These are phyloP conservation scores for Physeter macrocephalus DNA, from an alignment of 2,113 vertebrate genomes.

Conservation along the genomic window DNA sequence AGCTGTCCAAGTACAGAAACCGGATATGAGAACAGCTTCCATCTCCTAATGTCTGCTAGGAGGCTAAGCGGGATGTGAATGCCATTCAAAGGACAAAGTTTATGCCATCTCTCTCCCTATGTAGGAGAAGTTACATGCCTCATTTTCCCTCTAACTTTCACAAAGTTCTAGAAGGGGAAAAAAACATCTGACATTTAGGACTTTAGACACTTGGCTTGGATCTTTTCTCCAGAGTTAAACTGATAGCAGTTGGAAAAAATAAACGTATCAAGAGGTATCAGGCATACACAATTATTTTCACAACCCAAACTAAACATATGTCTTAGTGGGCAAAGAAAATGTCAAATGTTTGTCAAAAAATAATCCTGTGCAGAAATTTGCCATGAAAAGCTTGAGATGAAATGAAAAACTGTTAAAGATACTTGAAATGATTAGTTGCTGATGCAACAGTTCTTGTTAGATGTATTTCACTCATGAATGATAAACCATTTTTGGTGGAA, in stretches of 20 bases:
- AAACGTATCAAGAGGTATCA: conserved; percentile 1
- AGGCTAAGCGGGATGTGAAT: neutral
- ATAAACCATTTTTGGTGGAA: conserved; percentile 1
- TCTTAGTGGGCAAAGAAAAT: conserved; percentile 36
- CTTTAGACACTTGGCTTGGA: neutral
- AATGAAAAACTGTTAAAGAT: conserved; percentile 10
- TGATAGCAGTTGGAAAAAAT: neutral
- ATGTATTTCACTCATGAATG: neutral
- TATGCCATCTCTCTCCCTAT: neutral
- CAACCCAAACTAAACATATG: conserved; percentile 39
- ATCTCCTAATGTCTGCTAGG: neutral
- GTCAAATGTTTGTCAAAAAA: conserved; percentile 41
- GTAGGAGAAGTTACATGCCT: neutral
- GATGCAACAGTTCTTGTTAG: neutral
- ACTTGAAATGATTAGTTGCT: neutral
- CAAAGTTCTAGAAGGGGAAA: neutral
- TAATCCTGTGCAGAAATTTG: conserved; percentile 26
- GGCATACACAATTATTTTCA: conserved; percentile 33
- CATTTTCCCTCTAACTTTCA: neutral
- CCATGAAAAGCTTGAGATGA: neutral
- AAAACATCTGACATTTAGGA: neutral
- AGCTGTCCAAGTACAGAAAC: neutral
- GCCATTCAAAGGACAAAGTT: neutral
- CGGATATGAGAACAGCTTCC: neutral
- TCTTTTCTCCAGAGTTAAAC: neutral